Base-by-base conservation (phyloP, 2,797 vertebrate species). In the Graptemys geographica region DNA sequence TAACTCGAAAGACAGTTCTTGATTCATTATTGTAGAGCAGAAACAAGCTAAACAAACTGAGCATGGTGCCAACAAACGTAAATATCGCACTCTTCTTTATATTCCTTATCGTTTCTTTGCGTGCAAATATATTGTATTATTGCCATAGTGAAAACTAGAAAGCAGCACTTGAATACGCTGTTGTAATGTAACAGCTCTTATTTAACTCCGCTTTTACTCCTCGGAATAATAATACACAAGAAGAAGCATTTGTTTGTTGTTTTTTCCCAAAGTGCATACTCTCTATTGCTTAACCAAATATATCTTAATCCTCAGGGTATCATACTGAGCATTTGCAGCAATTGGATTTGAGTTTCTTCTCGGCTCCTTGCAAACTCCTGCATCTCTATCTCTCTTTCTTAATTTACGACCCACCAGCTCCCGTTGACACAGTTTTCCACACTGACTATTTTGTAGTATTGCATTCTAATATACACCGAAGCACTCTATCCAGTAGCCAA, bases 361-460 rank as follows among this genome's bases (percentile, higher is more conserved):
- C 53, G 37, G 33, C 37, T 89, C 79, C 81, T 83, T 8, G 9
- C 76, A 80, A 57, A 31, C 69, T 91, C 65, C 87, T 85, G 57
- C 52, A 28, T 91, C 72, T 84, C 85, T 93, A 81, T 96, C 93
- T 90, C 92, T 72, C 27, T 81, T 83, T 62, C 82, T 90, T 87
- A 91, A 97, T 95, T 96, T 97, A 97, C 76, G 89, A 92, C 94
- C 93, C 23, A 31, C 16, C 55, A 21, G 79, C 76, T 96, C 80
- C 89, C 91, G 94, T 76, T 95, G 95, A 97, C 97, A 91, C 80
- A n/a, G 85, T 96, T 97, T 94, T 95, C 92, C 95, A 92, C 95
- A 83, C 94, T 9, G 65, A 92, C 76, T 93, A 55, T 91, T 47
- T 86, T 47, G n/a, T 62, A 81, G 79, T 83, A 57, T 41, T 31